Conservation (phyloP, 2,888 invertebrate species). For the Tenthredo amoena region DNA sequence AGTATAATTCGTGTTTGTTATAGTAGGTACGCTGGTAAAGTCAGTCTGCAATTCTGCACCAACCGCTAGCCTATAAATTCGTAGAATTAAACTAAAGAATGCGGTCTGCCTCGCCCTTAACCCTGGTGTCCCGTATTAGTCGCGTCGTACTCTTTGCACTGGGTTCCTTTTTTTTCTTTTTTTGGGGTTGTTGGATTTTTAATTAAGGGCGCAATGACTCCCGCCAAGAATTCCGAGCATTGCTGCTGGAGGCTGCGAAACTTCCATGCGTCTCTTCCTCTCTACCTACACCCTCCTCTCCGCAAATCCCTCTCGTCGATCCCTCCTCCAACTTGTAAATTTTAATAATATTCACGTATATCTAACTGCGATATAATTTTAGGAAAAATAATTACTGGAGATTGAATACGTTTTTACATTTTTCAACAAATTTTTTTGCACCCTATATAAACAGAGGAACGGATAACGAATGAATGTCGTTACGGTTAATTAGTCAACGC, state of each 20-base stretch:
- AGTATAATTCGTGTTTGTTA: neutral
- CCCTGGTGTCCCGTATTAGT: constrained; percentile 58
- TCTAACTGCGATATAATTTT: neutral
- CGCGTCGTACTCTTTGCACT: constrained; percentile 51
- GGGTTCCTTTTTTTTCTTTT: constrained; percentile 61
- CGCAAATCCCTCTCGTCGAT: neutral
- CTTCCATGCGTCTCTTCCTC: constrained; percentile 16
- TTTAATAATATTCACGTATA: constrained; percentile 2
- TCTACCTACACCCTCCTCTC: neutral
- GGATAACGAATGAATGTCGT: constrained; percentile 1
- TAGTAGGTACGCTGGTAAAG: neutral
- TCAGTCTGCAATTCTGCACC: constrained; percentile 64
- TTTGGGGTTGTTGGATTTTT: constrained; percentile 76
- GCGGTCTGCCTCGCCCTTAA: constrained; percentile 76
- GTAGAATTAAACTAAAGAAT: constrained; percentile 78
- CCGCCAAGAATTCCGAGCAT: constrained; percentile 76
- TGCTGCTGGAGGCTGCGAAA: constrained; percentile 61
- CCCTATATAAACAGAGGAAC: neutral
- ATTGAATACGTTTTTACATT: neutral
- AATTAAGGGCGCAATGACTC: constrained; percentile 77
- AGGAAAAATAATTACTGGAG: neutral
- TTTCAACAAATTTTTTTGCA: neutral
- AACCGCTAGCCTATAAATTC: constrained; percentile 76
- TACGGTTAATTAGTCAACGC: neutral
- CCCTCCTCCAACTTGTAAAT: neutral